Evolutionary conservation across 2,888 invertebrate species (phyloP), one percentile per base, ranked within the genome.

Genomic region (Zaprionus lineosus): DNA sequence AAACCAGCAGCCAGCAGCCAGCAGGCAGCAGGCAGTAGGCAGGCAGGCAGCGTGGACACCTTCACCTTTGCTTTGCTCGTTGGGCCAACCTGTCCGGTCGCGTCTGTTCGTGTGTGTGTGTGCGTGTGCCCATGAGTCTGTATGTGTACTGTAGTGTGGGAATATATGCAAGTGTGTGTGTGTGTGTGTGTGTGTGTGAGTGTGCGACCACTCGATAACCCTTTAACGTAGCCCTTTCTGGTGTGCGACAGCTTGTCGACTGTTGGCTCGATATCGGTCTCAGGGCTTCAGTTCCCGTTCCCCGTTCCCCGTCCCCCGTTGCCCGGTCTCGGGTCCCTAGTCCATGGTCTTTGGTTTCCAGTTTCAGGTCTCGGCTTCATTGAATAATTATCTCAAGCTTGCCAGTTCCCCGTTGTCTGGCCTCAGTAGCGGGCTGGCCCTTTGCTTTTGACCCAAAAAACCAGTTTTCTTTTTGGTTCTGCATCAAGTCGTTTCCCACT

Each of bases 371-470:
- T 77, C 52, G 71, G 66, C 74, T 77, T 77, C 82, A 82, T 82
- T 78, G 72, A 78, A 82, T 82, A 78, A 78, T 78, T 82, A 78
- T 78, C 69, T 77, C 65, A 77, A 72, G 75, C 69, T 78, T 82
- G 72, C 77, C 79, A 67, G 77, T 79, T 70, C 56, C 56, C 66
- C 52, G 58, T 44, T 69, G 59, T 41, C 41, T 64, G 56, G 56
- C 62, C 62, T 55, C 44, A 31, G 58, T 39, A 56, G 48, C 51
- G 39, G 39, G 16, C 16, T 29, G 64, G 72, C 72, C 73, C 61
- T 64, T 68, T 66, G 59, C 62, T 59, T 63, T 56, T 69, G 69
- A 67, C 65, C 82, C 78, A 72, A 82, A 79, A 73, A 78, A 78
- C 78, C 78, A 82, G 78, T 78, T 75, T 75, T 59, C 40, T 43